These are phyloP conservation scores for Notamacropus eugenii DNA, from an alignment of 2,797 vertebrate species.

Conservation along the genomic window DNA sequence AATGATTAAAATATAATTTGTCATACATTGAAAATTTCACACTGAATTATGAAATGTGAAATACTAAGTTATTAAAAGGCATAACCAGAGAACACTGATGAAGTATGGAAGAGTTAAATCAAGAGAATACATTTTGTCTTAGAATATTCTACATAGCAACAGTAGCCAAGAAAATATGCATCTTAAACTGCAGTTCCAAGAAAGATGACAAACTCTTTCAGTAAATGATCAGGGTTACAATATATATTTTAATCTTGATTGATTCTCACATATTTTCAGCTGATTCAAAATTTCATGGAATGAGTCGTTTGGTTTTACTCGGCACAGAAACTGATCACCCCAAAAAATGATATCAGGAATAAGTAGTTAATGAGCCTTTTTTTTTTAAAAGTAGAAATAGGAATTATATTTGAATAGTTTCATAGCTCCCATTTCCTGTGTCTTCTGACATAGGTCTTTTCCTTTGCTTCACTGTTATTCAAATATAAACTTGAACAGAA, in stretches of 20 bases:
- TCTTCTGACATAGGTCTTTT: neutral
- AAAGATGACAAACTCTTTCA: constrained; percentile 70
- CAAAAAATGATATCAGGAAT: neutral
- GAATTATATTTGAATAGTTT: neutral
- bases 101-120: neutral
- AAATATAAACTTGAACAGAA: neutral
- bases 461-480: neutral
- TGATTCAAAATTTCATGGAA: constrained; percentile 12
- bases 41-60: neutral
- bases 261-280: constrained; percentile 3
- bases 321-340: neutral
- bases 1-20: neutral
- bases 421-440: neutral
- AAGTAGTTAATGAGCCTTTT: neutral
- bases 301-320: neutral
- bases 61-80: neutral
- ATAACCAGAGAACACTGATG: neutral
- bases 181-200: constrained; percentile 72
- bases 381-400: neutral
- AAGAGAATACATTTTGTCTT: neutral
- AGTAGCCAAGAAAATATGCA: constrained; percentile 71
- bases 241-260: constrained; percentile 54
- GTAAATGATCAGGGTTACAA: constrained; percentile 59
- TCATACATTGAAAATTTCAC: neutral
- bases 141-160: constrained; percentile 38